Evolutionary conservation across 2,113 vertebrate species (phyloP), one percentile per base, ranked within the genome.

Genomic region (Bambusicola thoracicus): DNA sequence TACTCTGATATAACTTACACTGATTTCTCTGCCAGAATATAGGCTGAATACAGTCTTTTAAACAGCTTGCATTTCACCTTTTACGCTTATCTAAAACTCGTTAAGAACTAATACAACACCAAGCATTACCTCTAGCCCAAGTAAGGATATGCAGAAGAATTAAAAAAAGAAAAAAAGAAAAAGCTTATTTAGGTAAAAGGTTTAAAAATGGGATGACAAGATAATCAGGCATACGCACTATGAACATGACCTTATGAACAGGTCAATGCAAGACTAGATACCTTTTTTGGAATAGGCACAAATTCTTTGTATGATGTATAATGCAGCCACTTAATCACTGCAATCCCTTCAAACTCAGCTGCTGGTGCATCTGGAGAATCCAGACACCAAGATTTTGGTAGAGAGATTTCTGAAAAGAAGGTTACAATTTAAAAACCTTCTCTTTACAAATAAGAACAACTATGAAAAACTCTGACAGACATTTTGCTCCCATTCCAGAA

Each of bases 61-160:
- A 76, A 80, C 51, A 20, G 29, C 22, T 89, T 74, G 10, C 32
- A 30, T 79, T 82, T 65, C 8, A 7, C 29, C 53, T 69, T 80
- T 55, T 46, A 44, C 16, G 49, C 40, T 87, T 17, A 76, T 34
- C 69, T 87, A 77, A 81, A 93, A 79, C 55, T 74, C 93, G 92
- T 85, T 85, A 87, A 75, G 32, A 88, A 91, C 77, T 18, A 68
- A 78, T 4, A 25, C 8, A 63, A 65, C 13, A 93, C 14, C 56
- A 79, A 79, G 75, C 58, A 93, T 14, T 86, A 87, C 20, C n/a
- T 69, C 53, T 88, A 93, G 89, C 53, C 44, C 87, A 96, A 95
- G 41, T 56, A 95, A 88, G 81, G 88, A 75, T 62, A 76, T 20
- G 8, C 36, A 77, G 73, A 40, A 63, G 38, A 80, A 92, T 29